Evolutionary conservation across 2,888 invertebrate species (phyloP).

Genomic region (Monochamus alternatus): DNA sequence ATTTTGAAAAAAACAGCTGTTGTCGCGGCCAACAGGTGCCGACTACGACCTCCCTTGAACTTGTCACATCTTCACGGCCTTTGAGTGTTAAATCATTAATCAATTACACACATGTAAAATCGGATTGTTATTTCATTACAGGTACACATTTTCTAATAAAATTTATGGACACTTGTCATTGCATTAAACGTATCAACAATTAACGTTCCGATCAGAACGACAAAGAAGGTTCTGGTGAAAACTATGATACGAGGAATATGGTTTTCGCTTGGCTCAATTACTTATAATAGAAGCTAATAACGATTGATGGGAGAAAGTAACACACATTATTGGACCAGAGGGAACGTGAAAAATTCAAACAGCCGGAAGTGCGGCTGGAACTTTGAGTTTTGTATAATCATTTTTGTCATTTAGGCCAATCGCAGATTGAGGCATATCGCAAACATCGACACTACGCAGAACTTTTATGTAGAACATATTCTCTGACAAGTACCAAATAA

Average conservation of each 20-base stretch:
- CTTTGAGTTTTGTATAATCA: no score
- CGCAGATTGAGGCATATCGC: no score
- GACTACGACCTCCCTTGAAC: not conserved
- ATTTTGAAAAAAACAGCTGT: no score
- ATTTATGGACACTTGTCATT: not conserved
- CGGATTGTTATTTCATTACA: not conserved
- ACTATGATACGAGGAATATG: not conserved
- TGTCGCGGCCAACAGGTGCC: not conserved
- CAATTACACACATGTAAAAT: not conserved
- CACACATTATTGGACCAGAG: not conserved
- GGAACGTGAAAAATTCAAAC: not conserved
- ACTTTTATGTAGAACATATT: no score
- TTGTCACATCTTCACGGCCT: not conserved
- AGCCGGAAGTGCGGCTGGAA: no score
- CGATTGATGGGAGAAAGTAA: not conserved
- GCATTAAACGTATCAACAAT: not conserved
- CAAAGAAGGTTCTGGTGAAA: conserved; percentile 4
- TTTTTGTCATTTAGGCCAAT: no score
- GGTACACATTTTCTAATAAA: not conserved
- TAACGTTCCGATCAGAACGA: not conserved
- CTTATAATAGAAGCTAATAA: not conserved
- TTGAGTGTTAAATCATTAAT: not conserved
- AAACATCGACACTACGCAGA: no score
- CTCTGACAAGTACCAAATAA: no score
- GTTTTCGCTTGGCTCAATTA: conserved; percentile 2